Base-by-base conservation (phyloP, 1,140 invertebrate genomes). In the Lordiphosa collinella region DNA sequence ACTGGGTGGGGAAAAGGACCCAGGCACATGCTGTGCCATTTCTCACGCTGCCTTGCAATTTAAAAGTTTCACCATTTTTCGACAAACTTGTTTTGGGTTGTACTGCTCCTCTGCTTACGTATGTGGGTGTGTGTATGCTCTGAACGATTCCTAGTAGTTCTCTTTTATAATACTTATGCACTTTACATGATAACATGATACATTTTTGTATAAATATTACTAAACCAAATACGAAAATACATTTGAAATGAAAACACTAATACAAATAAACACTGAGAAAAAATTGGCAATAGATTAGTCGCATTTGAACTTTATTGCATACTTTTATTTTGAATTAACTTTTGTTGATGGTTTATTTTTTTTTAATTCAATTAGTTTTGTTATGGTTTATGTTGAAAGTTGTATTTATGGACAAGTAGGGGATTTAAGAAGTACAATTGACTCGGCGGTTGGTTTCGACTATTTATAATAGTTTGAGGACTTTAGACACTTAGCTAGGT, bases 231-330 rank as follows among this genome's bases (percentile, higher is more conserved):
- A 65, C 50, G 54, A 63, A 78, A 48, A 22, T 22, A 22, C 18
- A 22, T 22, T 22, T 22, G 58, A 67, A 65, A 64, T 47, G 51
- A 64, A 75, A 48, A 86, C 85, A 87, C 79, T 86, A 85, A 85
- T 86, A 72, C 82, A 80, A 80, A 66, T 66, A 68, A 72, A 87
- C 75, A 82, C 68, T 76, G 86, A 88, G 86, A 88, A 88, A 88
- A 88, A 88, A 88, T 88, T 88, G 86, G 86, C 86, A 88, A 88
- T 88, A 88, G 86, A 87, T 62, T 87, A 87, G 78, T 78, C 76
- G 67, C 76, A 82, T 82, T 68, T 57, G 41, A 47, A 64, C 60
- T n/a, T n/a, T n/a, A n/a, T 60, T 64, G 16, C 53, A 29, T 49
- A 50, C 14, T 41, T 38, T 14, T 37, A 37, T 16, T 29, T 52